phyloP scores from a whole-genome alignment of 1,140 invertebrate genomes.

The Harlomillsia oculata region DNA sequence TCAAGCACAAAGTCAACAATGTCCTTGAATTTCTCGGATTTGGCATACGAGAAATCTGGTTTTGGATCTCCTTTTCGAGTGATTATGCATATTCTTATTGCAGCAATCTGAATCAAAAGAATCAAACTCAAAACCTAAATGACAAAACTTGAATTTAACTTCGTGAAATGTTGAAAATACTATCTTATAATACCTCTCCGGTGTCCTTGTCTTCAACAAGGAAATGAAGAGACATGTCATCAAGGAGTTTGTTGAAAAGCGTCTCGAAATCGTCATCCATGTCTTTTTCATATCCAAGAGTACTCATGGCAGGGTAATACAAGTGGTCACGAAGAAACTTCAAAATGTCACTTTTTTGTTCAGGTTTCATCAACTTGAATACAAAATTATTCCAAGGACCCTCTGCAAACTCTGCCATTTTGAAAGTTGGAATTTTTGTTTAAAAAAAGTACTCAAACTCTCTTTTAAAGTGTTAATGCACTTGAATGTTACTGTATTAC shows the following conservation, averaged over 20 bases:
- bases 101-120: not conserved
- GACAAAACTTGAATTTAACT: not conserved
- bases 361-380: not conserved
- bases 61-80: not conserved
- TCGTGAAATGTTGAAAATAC: not conserved
- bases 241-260: slow-evolving; percentile 1
- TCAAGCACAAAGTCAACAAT: not conserved
- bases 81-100: not conserved
- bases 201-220: slow-evolving; percentile 7
- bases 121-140: not conserved
- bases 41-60: not conserved
- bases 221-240: not conserved
- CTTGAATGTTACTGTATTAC: too few species aligned
- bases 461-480: too few species aligned
- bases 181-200: not conserved
- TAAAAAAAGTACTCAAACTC: too few species aligned
- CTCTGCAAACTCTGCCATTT: too few species aligned
- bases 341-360: not conserved
- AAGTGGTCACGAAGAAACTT: slow-evolving; percentile 3
- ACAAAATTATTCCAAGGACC: slow-evolving; percentile 1
- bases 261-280: slow-evolving; percentile 4
- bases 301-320: not conserved
- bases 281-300: slow-evolving; percentile 5
- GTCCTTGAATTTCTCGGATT: slow-evolving; percentile 1
- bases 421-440: too few species aligned